These are phyloP conservation scores for Petrocephalus zakoni DNA, from an alignment of 2,113 vertebrate genomes.

Conservation along the genomic window DNA sequence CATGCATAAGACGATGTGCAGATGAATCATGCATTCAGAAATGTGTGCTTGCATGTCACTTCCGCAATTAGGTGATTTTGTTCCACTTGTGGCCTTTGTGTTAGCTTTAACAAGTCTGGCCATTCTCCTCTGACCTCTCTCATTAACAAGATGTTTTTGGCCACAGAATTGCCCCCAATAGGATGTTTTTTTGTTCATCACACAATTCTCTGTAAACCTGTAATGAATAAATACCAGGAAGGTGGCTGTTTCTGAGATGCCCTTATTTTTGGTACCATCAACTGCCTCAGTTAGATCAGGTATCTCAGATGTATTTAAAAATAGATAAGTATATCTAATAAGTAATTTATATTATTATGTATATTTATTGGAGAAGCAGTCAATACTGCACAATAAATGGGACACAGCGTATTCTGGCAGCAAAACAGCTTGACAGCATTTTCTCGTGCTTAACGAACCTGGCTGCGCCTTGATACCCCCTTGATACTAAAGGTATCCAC, in stretches of 20 bases:
- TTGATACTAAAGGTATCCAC: background rate
- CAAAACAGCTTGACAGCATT: background rate
- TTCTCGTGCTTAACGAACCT: no score
- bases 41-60: background rate
- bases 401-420: background rate
- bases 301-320: background rate
- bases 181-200: background rate
- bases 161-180: background rate
- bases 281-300: background rate
- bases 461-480: background rate
- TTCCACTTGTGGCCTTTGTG: background rate
- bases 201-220: background rate
- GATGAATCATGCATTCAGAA: background rate
- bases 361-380: background rate
- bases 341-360: no score
- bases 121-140: background rate
- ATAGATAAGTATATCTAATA: no score
- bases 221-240: background rate
- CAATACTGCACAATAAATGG: background rate
- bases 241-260: background rate
- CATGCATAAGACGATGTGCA: background rate
- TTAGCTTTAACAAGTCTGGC: background rate
- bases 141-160: background rate
- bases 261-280: background rate
- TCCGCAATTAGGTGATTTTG: background rate